Percentiles rank a stretch among this genome's conserved stretches.
Conservation (phyloP, 2,888 invertebrate genomes). For the Yponomeuta sedellus region DNA sequence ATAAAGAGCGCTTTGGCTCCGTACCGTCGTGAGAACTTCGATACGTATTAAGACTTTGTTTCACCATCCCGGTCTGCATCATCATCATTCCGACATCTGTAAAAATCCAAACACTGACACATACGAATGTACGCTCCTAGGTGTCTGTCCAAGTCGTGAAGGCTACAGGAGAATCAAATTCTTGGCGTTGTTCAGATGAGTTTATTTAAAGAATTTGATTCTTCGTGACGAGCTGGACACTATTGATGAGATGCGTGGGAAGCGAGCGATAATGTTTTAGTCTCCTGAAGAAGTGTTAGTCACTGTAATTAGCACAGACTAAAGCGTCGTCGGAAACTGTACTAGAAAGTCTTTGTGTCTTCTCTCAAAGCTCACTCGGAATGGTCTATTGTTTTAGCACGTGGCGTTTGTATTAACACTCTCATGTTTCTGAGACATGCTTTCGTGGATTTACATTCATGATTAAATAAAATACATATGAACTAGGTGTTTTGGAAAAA, state of each 20-base stretch:
- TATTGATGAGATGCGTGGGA: constrained; percentile 43
- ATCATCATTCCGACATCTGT: constrained; percentile 98
- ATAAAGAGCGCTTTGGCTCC: constrained; percentile 67
- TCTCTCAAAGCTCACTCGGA: constrained; percentile 57
- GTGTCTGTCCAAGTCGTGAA: constrained; percentile 25
- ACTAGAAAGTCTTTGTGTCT: constrained; percentile 61
- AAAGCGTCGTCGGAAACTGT: constrained; percentile 55
- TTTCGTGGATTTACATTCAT: constrained; percentile 60
- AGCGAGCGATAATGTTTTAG: constrained; percentile 53
- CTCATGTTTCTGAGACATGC: constrained; percentile 73
- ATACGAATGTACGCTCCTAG: constrained; percentile 53
- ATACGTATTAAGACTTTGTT: constrained; percentile 88
- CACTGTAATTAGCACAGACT: constrained; percentile 65
- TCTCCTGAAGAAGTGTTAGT: constrained; percentile 54
- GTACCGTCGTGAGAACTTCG: constrained; percentile 89
- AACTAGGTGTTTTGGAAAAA: constrained; percentile 57
- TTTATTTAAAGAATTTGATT: constrained; percentile 36
- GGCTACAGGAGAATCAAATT: constrained; percentile 10
- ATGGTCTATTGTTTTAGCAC: constrained; percentile 49
- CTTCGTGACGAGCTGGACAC: constrained; percentile 33
- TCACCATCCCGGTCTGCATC: constrained; percentile 98
- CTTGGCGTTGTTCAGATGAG: background rate
- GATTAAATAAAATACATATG: constrained; percentile 28
- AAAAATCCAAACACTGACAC: constrained; percentile 82
- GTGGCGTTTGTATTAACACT: constrained; percentile 44